Base-by-base conservation (phyloP, 2,888 invertebrate genomes). In the Eugnorisma glareosa region DNA sequence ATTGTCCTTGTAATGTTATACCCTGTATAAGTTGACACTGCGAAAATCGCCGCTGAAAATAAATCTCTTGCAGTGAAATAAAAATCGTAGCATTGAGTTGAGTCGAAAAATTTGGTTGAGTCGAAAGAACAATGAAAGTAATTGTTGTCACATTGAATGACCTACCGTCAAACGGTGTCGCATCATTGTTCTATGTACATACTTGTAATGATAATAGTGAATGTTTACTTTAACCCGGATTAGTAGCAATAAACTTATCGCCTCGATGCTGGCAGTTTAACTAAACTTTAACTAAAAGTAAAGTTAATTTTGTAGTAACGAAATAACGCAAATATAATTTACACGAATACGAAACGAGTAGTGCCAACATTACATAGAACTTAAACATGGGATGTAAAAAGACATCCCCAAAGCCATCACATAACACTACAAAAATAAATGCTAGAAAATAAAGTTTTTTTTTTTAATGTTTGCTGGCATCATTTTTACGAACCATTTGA, bases 41-140 rank as follows among this genome's bases (percentile, higher is more conserved):
- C 6, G 48, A 48, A 48, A 48, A 21, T 51, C 10, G 48, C 48
- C 6, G 21, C 48, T 48, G 48, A 48, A 48, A 40, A 40, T 10
- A 43, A 43, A 43, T 3, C 43, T 43, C 4, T 15, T 15, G 3
- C 15, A 43, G 43, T 43, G 43, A 43, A 48, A 48, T 48, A 48
- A 48, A 21, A 54, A n/a, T n/a, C 54, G 8, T 31, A 24, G 15
- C 97, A 24, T 31, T 24, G 24, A 67, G 31, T 48, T 8, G 31
- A 31, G 24, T 24, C 31, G 8, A 45, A 24, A 15, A 67, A 31
- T 67, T n/a, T 18, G 35, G 8, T 11, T 31, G 31, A n/a, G 13
- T n/a, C 13, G 54, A n/a, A 5, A 15, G 43, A 71, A n/a, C n/a
- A 35, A 43, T 69, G 15, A 43, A 35, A 43, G 24, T 71, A n/a